Evolutionary conservation across 23 tunicate genomes (phyloP).

Genomic region (Diplosoma virens): DNA sequence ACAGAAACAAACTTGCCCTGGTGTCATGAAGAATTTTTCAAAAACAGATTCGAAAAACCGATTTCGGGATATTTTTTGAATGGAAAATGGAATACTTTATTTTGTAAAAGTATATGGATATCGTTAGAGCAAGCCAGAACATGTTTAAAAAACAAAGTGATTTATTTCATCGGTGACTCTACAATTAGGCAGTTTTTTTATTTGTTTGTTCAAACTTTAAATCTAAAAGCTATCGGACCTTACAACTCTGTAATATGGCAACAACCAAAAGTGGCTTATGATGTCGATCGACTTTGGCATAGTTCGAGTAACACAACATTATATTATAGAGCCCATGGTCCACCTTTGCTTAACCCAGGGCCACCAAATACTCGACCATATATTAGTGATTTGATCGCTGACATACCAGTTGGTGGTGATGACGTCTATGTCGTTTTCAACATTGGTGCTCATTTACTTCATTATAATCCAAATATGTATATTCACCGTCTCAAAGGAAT

Average conservation of each 20-base stretch:
- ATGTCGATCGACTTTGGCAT: neutral
- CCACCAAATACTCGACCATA: constrained; percentile 49
- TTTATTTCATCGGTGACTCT: constrained; percentile 70
- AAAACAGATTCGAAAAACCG: neutral
- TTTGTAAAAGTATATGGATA: neutral
- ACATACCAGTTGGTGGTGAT: neutral
- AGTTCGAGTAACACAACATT: constrained; percentile 22
- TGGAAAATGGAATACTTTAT: constrained; percentile 1
- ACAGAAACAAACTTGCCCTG: neutral
- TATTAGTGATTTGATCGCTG: constrained; percentile 36
- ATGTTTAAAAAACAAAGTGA: constrained; percentile 24
- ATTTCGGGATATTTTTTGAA: constrained; percentile 13
- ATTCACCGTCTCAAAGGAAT: constrained; percentile 30
- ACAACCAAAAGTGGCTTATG: constrained; percentile 22
- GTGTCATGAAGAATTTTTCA: no score
- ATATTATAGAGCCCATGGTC: constrained; percentile 59
- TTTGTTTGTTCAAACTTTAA: neutral
- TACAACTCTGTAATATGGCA: constrained; percentile 34
- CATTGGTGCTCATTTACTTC: constrained; percentile 25
- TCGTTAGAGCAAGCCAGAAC: neutral
- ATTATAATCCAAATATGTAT: constrained; percentile 16
- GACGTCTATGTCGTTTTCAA: constrained; percentile 32
- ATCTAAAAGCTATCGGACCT: constrained; percentile 15
- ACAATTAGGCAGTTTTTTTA: constrained; percentile 56
- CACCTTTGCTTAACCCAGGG: constrained; percentile 42